Base-by-base conservation (phyloP, 2,113 vertebrate species). In the Gymnorhina tibicen region DNA sequence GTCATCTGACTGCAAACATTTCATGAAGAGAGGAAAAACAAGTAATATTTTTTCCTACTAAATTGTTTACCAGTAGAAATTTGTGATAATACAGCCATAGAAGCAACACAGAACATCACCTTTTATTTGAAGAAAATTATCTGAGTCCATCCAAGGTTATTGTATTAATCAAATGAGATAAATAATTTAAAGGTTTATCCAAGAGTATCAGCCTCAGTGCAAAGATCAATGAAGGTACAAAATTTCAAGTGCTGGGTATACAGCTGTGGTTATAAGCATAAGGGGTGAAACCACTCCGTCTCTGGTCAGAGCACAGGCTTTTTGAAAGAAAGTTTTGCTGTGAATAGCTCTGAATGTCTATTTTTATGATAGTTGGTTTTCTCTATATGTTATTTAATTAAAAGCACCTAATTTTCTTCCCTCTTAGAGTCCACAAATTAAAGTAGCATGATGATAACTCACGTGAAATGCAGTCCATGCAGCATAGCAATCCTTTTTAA, bases 1-100 rank as follows among this genome's bases (percentile, higher is more conserved):
- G 42, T 79, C 72, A 92, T 93, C 89, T 93, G 59, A 78, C 60
- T 59, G 60, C 68, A 97, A 93, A 79, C 6, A 87, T 76, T 92
- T 84, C 11, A 88, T 14, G 49, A 88, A 80, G 39, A 87, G 37
- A 78, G 60, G 73, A 76, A 64, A 88, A 91, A 16, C 49, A 62
- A 84, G 30, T 3, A 1, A 4, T 50, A 55, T 67, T 80, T 95
- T 87, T 84, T 16, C 33, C 26, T 33, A 68, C 12, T 52, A 64
- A 92, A 68, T 39, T 87, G 56, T 72, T 95, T 73, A 63, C n/a
- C n/a, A 53, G 41, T 42, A 79, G 44, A 93, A 85, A 52, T 78
- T 56, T 49, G 16, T 60, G 56, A 56, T 68, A 85, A 92, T 42
- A 9, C 9, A 87, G 60, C 27, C 52, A 32, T 3, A 85, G 41